Base-by-base conservation (phyloP, 1,140 invertebrate species). In the Drosophila aff. region DNA sequence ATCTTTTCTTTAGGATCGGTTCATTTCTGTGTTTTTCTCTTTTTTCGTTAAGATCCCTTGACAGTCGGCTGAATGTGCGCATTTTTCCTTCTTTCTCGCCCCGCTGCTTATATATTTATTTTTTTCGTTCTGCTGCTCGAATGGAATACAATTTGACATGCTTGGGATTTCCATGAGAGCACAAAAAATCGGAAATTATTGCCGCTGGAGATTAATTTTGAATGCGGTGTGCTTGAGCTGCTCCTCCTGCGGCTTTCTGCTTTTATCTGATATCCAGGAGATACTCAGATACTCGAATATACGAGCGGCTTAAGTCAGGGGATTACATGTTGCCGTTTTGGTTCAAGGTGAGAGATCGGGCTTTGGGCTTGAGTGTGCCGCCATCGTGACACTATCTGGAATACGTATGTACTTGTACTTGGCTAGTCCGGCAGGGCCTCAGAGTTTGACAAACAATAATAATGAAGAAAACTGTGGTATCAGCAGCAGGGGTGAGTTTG, bases 61-160 rank as follows among this genome's bases (percentile, higher is more conserved):
- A 87, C 84, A 87, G 82, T 49, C 68, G 59, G 57, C 81, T 47
- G 59, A 69, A 63, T 59, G 62, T 74, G 53, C 41, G 61, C 41
- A 47, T 69, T 73, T 69, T 55, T 63, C 63, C 69, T 55, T 68
- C 47, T 46, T 71, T 69, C 73, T 53, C 65, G 53, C 55, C 66
- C 66, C 23, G 66, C 63, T 77, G 66, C 63, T 77, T 78, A 62
- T 64, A 44, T 21, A 15, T 58, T 67, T 72, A 44, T 61, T 49
- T 46, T 63, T 18, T 53, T 66, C 41, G 31, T 46, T 72, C 63
- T 61, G 60, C 43, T 26, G 23, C 38, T 68, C 52, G 74, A 85
- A 79, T 66, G 82, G 79, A 85, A 79, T 81, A 80, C 81, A 90
- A 89, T 89, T 89, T 90, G 84, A 89, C 78, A 89, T 89, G 84